These are phyloP conservation scores for Leptoclinus maculatus DNA, from an alignment of 2,797 vertebrate species.

Conservation along the genomic window DNA sequence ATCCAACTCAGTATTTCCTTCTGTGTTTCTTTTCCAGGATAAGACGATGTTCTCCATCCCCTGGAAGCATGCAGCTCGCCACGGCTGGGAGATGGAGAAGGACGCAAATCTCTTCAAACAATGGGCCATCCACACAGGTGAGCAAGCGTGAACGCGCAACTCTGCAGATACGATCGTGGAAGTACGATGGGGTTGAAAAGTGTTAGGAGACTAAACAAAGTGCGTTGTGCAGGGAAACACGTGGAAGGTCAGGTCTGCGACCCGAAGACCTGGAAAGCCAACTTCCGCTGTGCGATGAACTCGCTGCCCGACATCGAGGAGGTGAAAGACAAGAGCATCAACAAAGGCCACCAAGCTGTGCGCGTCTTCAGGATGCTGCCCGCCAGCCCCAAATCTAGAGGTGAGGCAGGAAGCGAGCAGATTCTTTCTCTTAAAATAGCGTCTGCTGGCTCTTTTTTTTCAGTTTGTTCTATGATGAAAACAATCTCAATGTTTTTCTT, in stretches of 20 bases:
- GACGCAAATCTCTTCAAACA: slow-evolving; percentile 93
- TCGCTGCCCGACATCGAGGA: slow-evolving; percentile 96
- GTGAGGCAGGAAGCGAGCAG: slow-evolving; percentile 64
- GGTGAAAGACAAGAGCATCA: slow-evolving; percentile 93
- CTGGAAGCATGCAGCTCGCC: slow-evolving; percentile 97
- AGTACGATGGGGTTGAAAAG: too few species aligned
- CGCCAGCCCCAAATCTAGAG: slow-evolving; percentile 74
- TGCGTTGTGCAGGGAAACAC: slow-evolving; percentile 87
- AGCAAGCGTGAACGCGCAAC: slow-evolving; percentile 18
- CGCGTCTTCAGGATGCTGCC: slow-evolving; percentile 95
- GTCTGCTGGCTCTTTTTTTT: background rate
- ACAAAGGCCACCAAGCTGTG: slow-evolving; percentile 93
- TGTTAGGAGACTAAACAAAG: slow-evolving; percentile 13
- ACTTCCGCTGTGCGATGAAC: slow-evolving; percentile 99
- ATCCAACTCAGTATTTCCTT: slow-evolving; percentile 1
- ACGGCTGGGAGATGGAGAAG: slow-evolving; percentile 95
- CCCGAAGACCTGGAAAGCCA: slow-evolving; percentile 98
- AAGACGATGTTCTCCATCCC: slow-evolving; percentile 93
- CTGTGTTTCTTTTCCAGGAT: slow-evolving; percentile 79
- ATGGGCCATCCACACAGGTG: slow-evolving; percentile 98
- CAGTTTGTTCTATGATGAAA: background rate
- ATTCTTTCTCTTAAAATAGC: background rate
- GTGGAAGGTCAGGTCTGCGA: slow-evolving; percentile 86
- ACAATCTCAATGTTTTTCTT: slow-evolving; percentile 3
- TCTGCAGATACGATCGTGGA: background rate